Percentiles rank a stretch among this genome's conserved stretches.
These are phyloP conservation scores for Caradrina clavipalpis DNA, from an alignment of 2,888 invertebrate genomes.

Conservation along the genomic window DNA sequence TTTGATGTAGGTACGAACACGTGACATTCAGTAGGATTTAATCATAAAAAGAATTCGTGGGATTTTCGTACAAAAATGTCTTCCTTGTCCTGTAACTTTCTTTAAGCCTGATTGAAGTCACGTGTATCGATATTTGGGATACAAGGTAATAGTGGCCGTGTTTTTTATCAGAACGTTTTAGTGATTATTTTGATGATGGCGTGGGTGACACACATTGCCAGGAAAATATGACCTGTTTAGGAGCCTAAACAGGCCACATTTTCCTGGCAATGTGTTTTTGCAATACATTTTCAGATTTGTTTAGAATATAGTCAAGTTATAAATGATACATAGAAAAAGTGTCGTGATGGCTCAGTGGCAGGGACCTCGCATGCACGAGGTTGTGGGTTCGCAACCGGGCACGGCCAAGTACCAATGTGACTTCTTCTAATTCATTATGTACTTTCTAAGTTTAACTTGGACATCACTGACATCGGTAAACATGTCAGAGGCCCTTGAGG, in stretches of 20 bases:
- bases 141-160: background rate
- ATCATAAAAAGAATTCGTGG: conserved; percentile 17
- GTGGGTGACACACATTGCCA: no score
- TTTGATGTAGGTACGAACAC: conserved; percentile 30
- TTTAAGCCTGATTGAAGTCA: conserved; percentile 34
- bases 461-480: no score
- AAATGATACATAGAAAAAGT: no score
- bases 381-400: no score
- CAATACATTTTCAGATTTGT: background rate
- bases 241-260: background rate
- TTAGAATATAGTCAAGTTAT: no score
- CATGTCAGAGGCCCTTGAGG: no score
- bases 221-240: no score
- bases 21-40: conserved; percentile 37
- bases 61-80: conserved; percentile 14
- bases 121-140: conserved; percentile 11
- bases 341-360: no score
- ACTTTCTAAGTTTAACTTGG: no score
- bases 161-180: background rate
- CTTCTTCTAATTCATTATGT: no score
- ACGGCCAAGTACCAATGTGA: no score
- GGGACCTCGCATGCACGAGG: no score
- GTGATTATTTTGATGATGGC: background rate
- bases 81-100: conserved; percentile 5
- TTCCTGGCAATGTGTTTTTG: background rate